Conservation (phyloP, 2,113 vertebrate species). For the Platichthys stellatus region DNA sequence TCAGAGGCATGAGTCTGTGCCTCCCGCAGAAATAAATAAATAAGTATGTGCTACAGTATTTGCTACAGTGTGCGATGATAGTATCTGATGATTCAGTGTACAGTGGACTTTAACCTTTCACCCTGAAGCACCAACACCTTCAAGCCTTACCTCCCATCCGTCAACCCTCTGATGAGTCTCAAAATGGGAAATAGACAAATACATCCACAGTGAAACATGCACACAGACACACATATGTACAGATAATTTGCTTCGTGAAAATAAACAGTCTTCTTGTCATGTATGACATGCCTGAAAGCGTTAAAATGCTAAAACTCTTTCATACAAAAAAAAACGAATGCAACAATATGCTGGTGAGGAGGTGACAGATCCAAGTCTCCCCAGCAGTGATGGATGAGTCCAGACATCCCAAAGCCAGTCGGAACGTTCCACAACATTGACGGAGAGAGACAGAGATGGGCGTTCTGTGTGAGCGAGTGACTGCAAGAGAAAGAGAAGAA, state of each 20-base stretch:
- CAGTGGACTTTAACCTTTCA: too few relatives aligned
- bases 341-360: slow-evolving; percentile 27
- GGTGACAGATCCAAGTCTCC: slow-evolving; percentile 53
- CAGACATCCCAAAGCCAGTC: slow-evolving; percentile 49
- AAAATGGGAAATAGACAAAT: too few relatives aligned
- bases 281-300: not conserved
- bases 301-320: slow-evolving; percentile 15
- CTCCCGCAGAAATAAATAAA: too few relatives aligned
- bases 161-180: too few relatives aligned
- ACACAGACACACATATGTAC: not conserved
- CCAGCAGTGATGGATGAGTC: slow-evolving; percentile 72
- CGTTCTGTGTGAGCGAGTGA: slow-evolving; percentile 47
- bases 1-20: too few relatives aligned
- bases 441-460: slow-evolving; percentile 59
- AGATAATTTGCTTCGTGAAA: not conserved
- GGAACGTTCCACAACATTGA: slow-evolving; percentile 70
- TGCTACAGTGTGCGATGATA: too few relatives aligned
- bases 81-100: too few relatives aligned
- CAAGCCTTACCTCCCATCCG: too few relatives aligned
- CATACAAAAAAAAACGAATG: slow-evolving; percentile 31
- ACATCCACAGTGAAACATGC: too few relatives aligned
- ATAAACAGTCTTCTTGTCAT: too few relatives aligned
- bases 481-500: slow-evolving; percentile 67
- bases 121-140: too few relatives aligned
- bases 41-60: too few relatives aligned